Base-by-base conservation (phyloP, 1,140 invertebrate species). In the Berghia stephanieae region DNA sequence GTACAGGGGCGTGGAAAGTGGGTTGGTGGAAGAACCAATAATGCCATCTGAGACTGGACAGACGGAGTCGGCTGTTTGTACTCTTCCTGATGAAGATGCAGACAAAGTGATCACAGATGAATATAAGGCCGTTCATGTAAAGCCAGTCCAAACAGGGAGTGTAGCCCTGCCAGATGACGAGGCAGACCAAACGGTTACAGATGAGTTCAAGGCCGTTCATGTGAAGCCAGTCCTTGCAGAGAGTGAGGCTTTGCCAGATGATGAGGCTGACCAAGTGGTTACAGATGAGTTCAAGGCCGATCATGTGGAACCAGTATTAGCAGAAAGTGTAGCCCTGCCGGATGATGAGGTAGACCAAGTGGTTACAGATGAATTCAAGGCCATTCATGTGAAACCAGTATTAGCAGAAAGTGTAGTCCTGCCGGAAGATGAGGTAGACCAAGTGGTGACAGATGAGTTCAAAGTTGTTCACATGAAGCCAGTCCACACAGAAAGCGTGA, bases 391-490 rank as follows among this genome's bases (percentile, higher is more conserved):
- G 21, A 36, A 63, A 18, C 18, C 38, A 78, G 16, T 34, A 2
- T 2, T 69, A 40, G 38, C 46, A 44, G 75, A 69, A 57, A 21
- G 52, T 57, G 42, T 27, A 13, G 31, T 44, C n/a, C 57, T 68
- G n/a, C 4, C 42, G 21, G 55, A 78, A 42, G 78, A 77, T 8
- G 80, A 79, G 77, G 36, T 66, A 27, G 67, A 66, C 24, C 67
- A 76, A 60, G 71, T 70, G 6, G 18, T 31, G 13, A 40, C 31
- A 27, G 43, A 73, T 18, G 57, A 43, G 16, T 27, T 27, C 16
- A 27, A 13, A 34, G 42, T 40, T 10, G 13, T 18, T 21, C 40
- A 75, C n/a, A 38, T 36, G 21, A 36, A 63, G 16, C 18, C 38
- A 78, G 16, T 34, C 1, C 2, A 74, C 27, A 44, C 46, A 44